These are phyloP conservation scores for Tonatia bakeri DNA, from an alignment of 2,113 vertebrate genomes.

Conservation along the genomic window DNA sequence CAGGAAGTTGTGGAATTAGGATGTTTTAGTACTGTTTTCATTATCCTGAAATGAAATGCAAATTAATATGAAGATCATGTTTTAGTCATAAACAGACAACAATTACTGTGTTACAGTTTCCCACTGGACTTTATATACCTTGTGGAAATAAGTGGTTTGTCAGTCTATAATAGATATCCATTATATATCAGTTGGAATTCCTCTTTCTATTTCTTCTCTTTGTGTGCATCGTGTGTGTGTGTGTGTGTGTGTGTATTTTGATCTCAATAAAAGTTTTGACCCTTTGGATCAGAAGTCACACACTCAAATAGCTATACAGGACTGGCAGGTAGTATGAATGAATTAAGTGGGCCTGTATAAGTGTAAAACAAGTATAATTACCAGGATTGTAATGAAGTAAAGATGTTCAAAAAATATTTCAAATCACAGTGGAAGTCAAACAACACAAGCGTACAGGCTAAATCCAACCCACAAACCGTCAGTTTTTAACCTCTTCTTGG, in stretches of 20 bases:
- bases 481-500: not conserved
- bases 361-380: not conserved
- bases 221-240: not conserved
- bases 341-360: no score
- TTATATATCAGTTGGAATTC: not conserved
- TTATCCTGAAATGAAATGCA: slow-evolving; percentile 77
- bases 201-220: not conserved
- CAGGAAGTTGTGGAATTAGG: slow-evolving; percentile 52
- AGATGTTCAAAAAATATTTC: not conserved
- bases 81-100: not conserved
- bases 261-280: not conserved
- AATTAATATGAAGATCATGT: slow-evolving; percentile 47
- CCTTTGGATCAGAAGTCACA: not conserved
- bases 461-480: not conserved
- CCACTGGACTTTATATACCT: not conserved
- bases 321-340: not conserved
- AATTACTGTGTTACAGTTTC: not conserved
- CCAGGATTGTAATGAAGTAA: not conserved
- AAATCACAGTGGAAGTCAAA: not conserved
- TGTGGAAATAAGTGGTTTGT: not conserved
- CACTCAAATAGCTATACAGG: not conserved
- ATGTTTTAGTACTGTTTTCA: slow-evolving; percentile 59
- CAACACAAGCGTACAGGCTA: not conserved
- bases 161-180: not conserved
- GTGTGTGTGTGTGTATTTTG: not conserved